Conservation (phyloP, 2,113 vertebrate genomes). For the Gymnorhina tibicen region DNA sequence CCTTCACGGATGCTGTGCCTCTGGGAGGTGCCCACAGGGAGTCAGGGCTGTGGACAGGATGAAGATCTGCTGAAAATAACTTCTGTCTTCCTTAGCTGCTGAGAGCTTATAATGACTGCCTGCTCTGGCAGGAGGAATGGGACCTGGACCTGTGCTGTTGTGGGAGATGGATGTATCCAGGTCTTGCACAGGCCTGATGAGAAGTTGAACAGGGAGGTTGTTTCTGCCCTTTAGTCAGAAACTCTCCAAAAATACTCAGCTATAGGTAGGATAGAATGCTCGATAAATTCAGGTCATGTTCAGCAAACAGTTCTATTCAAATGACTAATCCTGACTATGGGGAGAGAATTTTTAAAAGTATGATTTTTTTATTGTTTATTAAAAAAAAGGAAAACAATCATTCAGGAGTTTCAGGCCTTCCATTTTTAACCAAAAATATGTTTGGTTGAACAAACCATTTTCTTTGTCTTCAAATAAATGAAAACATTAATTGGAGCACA, state of each 20-base stretch:
- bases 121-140: neutral
- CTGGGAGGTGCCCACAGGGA: rapidly evolving
- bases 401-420: neutral
- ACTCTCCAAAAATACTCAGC: neutral
- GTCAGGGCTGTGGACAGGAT: neutral
- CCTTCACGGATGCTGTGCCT: neutral
- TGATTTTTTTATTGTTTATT: neutral
- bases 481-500: neutral
- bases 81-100: neutral
- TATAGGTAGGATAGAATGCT: neutral
- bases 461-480: neutral
- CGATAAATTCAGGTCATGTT: neutral
- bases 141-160: neutral
- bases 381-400: neutral
- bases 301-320: neutral
- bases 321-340: neutral
- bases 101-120: neutral
- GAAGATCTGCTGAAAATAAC: neutral
- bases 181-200: neutral
- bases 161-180: neutral
- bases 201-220: neutral
- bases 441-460: neutral
- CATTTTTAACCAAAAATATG: neutral
- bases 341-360: neutral
- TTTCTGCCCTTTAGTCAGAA: neutral